Evolutionary conservation across 2,888 invertebrate genomes (phyloP).

Genomic region (Fissipunctia ypsillon): DNA sequence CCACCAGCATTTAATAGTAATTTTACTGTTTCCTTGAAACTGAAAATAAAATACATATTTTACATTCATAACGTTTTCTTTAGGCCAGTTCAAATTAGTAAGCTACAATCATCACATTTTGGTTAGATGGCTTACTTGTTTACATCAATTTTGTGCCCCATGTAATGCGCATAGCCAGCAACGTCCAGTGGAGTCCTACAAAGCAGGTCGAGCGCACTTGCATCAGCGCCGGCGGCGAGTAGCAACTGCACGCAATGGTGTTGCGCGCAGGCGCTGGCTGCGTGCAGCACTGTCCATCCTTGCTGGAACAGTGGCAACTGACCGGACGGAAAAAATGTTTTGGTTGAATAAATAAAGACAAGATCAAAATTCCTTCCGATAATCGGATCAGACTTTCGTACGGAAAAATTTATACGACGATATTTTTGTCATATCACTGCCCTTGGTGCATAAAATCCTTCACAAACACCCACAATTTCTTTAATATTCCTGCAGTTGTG

Average conservation of each 20-base stretch:
- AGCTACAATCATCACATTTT: not conserved
- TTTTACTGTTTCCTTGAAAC: conserved; percentile 52
- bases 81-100: not conserved
- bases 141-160: conserved; percentile 29
- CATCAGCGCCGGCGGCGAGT: conserved; percentile 65
- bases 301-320: conserved; percentile 81
- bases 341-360: not conserved
- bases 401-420: not conserved
- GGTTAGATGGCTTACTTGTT: conserved; percentile 34
- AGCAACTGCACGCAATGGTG: conserved; percentile 65
- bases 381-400: not conserved
- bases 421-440: not conserved
- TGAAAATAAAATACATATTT: conserved; percentile 25
- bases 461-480: conserved; percentile 32
- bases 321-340: conserved; percentile 7
- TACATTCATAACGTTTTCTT: not conserved
- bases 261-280: conserved; percentile 87
- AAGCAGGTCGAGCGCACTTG: conserved; percentile 48
- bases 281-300: conserved; percentile 90
- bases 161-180: conserved; percentile 58
- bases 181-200: conserved; percentile 66
- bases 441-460: not conserved
- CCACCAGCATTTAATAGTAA: conserved; percentile 43
- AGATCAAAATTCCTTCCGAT: not conserved
- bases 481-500: conserved; percentile 58